A percentile compares a stretch with the other conserved stretches of the same genome.
Conservation (phyloP, 2,113 vertebrate species). For the Gavia stellata region DNA sequence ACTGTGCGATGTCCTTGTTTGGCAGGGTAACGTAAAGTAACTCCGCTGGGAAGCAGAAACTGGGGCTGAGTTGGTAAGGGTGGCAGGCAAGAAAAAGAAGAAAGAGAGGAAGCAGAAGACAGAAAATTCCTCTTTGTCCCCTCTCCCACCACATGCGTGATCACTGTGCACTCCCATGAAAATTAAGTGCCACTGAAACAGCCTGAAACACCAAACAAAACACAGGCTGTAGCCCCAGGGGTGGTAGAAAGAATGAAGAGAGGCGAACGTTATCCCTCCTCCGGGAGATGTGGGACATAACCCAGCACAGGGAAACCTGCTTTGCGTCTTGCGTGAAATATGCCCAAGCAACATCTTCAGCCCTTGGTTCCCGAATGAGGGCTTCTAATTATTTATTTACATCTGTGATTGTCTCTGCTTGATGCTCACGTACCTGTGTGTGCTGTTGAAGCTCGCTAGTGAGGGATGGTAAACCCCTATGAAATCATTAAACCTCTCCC, state of each 20-base stretch:
- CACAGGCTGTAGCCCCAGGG: neutral
- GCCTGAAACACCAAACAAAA: neutral
- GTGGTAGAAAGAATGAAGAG: neutral
- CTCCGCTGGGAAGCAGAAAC: neutral
- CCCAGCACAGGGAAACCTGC: neutral
- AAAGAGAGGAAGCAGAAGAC: neutral
- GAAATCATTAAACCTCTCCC: neutral
- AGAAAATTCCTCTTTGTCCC: neutral
- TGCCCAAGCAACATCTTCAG: neutral
- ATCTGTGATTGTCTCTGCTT: neutral
- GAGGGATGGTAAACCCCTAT: neutral
- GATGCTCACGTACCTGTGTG: neutral
- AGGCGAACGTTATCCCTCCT: neutral
- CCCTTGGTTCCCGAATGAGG: neutral
- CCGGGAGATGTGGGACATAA: neutral
- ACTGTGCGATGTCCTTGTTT: neutral
- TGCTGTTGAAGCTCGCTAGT: neutral
- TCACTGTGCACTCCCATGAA: neutral
- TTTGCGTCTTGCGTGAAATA: neutral
- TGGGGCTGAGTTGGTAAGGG: neutral
- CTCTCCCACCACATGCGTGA: accelerated
- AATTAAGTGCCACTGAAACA: neutral
- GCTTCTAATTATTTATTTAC: neutral
- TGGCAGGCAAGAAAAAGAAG: neutral
- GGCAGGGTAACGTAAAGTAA: neutral